Base-by-base conservation (phyloP, 2,888 invertebrate genomes). In the Eupithecia abbreviata region DNA sequence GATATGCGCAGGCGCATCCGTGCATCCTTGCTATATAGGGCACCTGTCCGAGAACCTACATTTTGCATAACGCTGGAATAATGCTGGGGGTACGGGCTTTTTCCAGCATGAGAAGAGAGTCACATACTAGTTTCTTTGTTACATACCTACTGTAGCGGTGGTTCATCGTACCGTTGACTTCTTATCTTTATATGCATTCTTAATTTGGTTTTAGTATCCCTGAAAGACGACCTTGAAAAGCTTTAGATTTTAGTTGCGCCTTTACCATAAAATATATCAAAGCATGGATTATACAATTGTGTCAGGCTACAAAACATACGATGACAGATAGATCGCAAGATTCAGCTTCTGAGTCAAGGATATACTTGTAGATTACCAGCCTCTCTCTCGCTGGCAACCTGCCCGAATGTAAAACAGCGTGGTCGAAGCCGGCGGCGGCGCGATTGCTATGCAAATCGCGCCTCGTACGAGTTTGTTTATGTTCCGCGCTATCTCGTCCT, bases 361-460 rank as follows among this genome's bases (percentile, higher is more conserved):
- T 62, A 62, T 62, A 30, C 30, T 62, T 62, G 62, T 62, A 62
- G 62, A 62, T 62, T 12, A 62, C 3, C 58, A 18, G 58, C 62
- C 12, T 62, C 62, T 62, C 30, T 69, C 69, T 69, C 47, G n/a
- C 69, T 77, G 77, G 77, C n/a, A 65, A 4, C 51, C n/a, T 47
- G 41, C 68, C 65, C 15, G 12, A 73, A 70, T 68, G 75, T 75
- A 66, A 76, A 72, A 73, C 65, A 74, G 69, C 69, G 69, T 76
- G 78, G 73, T 73, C 65, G 66, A 55, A 15, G 67, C 45, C 73
- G 51, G 71, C 45, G 51, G 71, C 45, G 84, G 84, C 68, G 70
- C 82, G 80, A 83, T 84, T 85, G 83, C 81, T 73, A 85, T 85
- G 84, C 84, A 82, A 85, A 85, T 85, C 76, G 79, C 76, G 81